Base-by-base conservation (phyloP, 2,113 vertebrate genomes). In the Istiophorus platypterus region DNA sequence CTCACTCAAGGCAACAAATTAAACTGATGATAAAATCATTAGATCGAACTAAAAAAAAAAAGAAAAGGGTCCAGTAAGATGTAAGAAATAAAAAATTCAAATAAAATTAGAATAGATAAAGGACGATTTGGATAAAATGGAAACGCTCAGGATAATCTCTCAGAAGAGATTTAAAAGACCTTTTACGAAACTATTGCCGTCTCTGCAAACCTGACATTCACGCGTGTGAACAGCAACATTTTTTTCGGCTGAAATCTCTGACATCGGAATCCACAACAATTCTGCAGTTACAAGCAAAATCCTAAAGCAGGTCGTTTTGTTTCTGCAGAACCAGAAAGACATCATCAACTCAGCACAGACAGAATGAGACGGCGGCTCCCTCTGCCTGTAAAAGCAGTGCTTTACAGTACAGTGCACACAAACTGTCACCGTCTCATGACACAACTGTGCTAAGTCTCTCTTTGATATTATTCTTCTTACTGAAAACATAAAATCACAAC, bases 281-380 rank as follows among this genome's bases (percentile, higher is more conserved):
- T 5, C 2, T 9, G 27, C 26, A 63, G 18, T n/a, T 14, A 4
- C 29, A 17, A 52, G 14, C 22, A 14, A 5, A 11, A 39, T 39
- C 22, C 5, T 45, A 7, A 20, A 57, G 5, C 54, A 58, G 29
- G 67, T 29, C 11, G 67, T 49, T 61, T 54, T 39, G 52, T 45
- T 54, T 39, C 59, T 45, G 9, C 26, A 22, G n/a, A 58, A 26
- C 20, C 74, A 39, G 18, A 9, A 10, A 24, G 54, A 22, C 37
- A 14, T 7, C 2, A 41, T 54, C 6, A 26, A 42, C 13, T 24
- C 31, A 41, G 45, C 13, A 26, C 2, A 20, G n/a, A 10, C 0
- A 47, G 5, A 26, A 54, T 66, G 68, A 2, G 29, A 14, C 17
- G n/a, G 58, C 84, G 80, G 74, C 88, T 37, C 83, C 88, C 77